Percentiles rank a stretch among this genome's conserved stretches.
Evolutionary conservation across 2,797 vertebrate genomes (phyloP).

Genomic region (Peromyscus nudipes): DNA sequence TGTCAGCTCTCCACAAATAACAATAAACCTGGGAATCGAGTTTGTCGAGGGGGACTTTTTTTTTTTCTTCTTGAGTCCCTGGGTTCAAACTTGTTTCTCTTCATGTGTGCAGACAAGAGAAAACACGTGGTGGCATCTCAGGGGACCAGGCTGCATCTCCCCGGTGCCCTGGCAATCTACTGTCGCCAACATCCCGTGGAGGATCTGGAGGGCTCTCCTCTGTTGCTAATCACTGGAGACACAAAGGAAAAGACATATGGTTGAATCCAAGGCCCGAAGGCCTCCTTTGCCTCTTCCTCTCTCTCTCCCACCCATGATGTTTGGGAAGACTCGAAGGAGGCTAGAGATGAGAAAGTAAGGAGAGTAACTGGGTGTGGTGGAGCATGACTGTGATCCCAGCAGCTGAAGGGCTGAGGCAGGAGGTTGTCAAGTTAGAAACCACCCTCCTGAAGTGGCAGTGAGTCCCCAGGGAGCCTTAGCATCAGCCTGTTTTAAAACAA

Average conservation of each 20-base stretch:
- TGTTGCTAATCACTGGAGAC: background rate
- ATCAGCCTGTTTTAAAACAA: background rate
- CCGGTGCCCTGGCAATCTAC: background rate
- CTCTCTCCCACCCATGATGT: background rate
- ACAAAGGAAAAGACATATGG: conserved; percentile 34
- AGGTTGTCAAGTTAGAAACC: background rate
- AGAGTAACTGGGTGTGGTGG: background rate
- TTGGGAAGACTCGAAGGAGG: background rate
- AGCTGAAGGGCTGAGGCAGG: background rate
- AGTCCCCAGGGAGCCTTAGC: background rate
- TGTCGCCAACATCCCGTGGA: background rate
- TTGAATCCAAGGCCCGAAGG: background rate
- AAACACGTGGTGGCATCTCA: conserved; percentile 12
- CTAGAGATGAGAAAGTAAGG: background rate
- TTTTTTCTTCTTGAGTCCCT: conserved; percentile 51
- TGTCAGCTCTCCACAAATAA: conserved; percentile 79
- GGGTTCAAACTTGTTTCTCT: conserved; percentile 78
- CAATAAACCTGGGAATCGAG: conserved; percentile 80
- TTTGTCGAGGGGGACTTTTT: conserved; percentile 70
- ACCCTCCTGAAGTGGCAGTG: background rate
- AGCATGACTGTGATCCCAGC: background rate
- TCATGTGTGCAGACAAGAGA: conserved; percentile 48
- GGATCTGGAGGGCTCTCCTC: background rate
- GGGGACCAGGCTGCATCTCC: background rate
- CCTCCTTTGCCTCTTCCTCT: background rate